Base-by-base conservation (phyloP, 2,888 invertebrate species). In the Trilocha varians region DNA sequence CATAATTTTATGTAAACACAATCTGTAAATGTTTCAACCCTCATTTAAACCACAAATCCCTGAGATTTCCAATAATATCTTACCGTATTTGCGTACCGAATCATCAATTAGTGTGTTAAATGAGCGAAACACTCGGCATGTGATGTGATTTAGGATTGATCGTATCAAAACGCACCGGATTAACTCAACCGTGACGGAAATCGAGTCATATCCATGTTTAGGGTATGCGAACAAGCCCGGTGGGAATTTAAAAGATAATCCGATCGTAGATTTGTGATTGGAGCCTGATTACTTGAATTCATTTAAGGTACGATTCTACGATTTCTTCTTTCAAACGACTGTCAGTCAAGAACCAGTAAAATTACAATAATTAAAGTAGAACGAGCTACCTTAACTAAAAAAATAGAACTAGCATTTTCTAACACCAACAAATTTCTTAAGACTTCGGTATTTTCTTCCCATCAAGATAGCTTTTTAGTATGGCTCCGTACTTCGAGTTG, bases 101-200 rank as follows among this genome's bases (percentile, higher is more conserved):
- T 41, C 40, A 41, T 45, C 39, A 42, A 47, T 43, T 45, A 42
- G 44, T 46, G 41, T 33, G 40, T 34, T 17, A 42, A 37, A 34
- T 42, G 44, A 50, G 49, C 48, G 40, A 42, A 57, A 58, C 55
- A 59, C 46, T 55, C 45, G 47, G 48, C 50, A 48, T 55, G 52
- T 57, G 53, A 62, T 63, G 57, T 63, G 64, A 68, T 65, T 66
- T 55, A 50, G 49, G 49, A 47, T 52, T 47, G 55, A 60, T 60
- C 58, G 58, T 52, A 55, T 62, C 62, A 67, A 62, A 65, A 47
- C 57, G 52, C 46, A 42, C 47, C 47, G 57, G 58, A 65, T 63
- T 64, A 66, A 65, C 61, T 65, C 55, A 53, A 62, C 53, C 63
- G 56, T 58, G 44, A 40, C 43, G 49, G 50, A 55, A 55, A 52